A percentile compares a stretch with the other conserved stretches of the same genome.
Conservation (phyloP, 2,113 vertebrate species). For the Periophthalmodon schlosseri region DNA sequence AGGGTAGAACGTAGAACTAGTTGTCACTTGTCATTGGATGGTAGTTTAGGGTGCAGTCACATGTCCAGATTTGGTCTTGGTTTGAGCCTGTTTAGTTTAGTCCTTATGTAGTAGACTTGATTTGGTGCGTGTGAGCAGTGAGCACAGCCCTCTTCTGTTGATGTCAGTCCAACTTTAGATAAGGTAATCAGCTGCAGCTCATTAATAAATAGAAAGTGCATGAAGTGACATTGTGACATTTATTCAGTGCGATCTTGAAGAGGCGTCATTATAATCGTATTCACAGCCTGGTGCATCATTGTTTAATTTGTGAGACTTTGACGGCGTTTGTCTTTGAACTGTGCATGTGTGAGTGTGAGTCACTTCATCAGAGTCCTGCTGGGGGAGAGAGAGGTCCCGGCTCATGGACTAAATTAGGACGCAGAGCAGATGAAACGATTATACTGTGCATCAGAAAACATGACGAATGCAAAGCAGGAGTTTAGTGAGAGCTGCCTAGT, state of each 20-base stretch:
- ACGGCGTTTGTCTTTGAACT: constrained; percentile 37
- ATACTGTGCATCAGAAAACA: constrained; percentile 13
- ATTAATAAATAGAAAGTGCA: not conserved
- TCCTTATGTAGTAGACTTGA: not conserved
- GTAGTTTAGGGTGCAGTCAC: not conserved
- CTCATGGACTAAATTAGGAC: constrained; percentile 21
- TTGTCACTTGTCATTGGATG: not conserved
- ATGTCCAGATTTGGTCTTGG: not conserved
- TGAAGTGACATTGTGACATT: not conserved
- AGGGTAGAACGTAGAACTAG: not conserved
- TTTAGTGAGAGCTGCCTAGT: not conserved
- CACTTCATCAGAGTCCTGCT: constrained; percentile 58
- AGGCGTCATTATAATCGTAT: constrained; percentile 4
- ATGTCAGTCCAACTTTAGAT: not conserved
- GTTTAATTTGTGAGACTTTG: constrained; percentile 33
- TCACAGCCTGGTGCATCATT: constrained; percentile 32
- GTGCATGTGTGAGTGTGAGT: constrained; percentile 44
- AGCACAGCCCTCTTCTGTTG: too few species aligned
- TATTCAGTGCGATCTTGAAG: not conserved
- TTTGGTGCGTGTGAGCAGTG: too few species aligned
- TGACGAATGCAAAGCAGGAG: not conserved
- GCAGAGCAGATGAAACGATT: constrained; percentile 43
- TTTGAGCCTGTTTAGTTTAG: not conserved
- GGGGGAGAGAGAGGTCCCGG: constrained; percentile 34
- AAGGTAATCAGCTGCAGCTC: not conserved